Evolutionary conservation across 2,113 vertebrate species (phyloP).

Genomic region (Synchiropus splendidus): DNA sequence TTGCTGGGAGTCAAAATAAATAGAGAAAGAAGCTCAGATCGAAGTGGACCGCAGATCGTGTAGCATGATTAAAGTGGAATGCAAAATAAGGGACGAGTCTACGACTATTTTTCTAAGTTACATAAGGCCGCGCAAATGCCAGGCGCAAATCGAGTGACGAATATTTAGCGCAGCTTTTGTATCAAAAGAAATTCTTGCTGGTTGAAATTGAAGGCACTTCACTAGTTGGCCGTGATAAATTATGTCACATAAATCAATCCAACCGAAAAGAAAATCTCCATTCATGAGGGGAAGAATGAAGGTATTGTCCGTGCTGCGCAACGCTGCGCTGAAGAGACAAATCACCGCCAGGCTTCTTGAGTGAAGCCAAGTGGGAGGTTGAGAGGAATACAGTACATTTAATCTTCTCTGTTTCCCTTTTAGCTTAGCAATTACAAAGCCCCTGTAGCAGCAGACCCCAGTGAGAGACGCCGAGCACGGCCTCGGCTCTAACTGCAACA

Average conservation of each 20-base stretch:
- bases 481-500: slow-evolving; percentile 62
- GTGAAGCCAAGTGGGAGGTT: slow-evolving; percentile 53
- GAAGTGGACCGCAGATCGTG: slow-evolving; percentile 35
- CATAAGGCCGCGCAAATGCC: slow-evolving; percentile 45
- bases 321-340: slow-evolving; percentile 54
- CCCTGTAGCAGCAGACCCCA: slow-evolving; percentile 42
- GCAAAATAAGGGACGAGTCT: slow-evolving; percentile 51
- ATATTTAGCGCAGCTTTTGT: slow-evolving; percentile 52
- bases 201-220: slow-evolving; percentile 44
- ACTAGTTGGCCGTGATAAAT: slow-evolving; percentile 51
- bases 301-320: slow-evolving; percentile 51
- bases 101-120: slow-evolving; percentile 54
- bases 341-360: slow-evolving; percentile 44
- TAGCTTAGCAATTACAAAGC: slow-evolving; percentile 59
- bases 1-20: slow-evolving; percentile 33
- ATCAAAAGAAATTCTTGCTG: slow-evolving; percentile 4
- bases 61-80: slow-evolving; percentile 56
- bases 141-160: slow-evolving; percentile 58
- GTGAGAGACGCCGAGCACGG: slow-evolving; percentile 45
- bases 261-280: slow-evolving; percentile 41
- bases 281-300: slow-evolving; percentile 58
- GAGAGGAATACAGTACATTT: slow-evolving; percentile 53
- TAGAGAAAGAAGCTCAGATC: too few relatives aligned
- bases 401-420: slow-evolving; percentile 48
- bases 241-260: slow-evolving; percentile 63